These are phyloP conservation scores for Seriola dumerili DNA, from an alignment of 2,113 vertebrate genomes.

Conservation along the genomic window DNA sequence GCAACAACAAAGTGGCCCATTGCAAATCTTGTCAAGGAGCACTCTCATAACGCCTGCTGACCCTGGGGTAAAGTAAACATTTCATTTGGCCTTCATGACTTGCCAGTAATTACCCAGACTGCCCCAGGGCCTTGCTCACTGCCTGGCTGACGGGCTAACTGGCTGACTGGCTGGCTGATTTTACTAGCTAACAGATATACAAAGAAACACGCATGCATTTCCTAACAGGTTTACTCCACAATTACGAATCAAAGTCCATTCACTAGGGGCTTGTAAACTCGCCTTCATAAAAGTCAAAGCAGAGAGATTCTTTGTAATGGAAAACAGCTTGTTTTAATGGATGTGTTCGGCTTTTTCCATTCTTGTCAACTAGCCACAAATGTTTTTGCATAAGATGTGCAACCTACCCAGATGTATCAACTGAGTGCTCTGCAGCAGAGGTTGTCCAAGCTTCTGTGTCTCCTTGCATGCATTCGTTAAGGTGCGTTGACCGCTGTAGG, in stretches of 20 bases:
- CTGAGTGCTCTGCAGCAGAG: not conserved
- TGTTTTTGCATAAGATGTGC: constrained; percentile 8
- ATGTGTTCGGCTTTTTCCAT: constrained; percentile 46
- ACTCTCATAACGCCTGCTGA: constrained; percentile 71
- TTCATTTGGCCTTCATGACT: constrained; percentile 85
- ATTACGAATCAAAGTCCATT: constrained; percentile 50
- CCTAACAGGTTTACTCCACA: constrained; percentile 55
- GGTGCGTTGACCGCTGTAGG: constrained; percentile 22
- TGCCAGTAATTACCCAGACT: constrained; percentile 82
- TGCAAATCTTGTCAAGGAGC: constrained; percentile 72
- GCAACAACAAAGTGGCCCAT: constrained; percentile 73
- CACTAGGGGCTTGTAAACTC: constrained; percentile 58
- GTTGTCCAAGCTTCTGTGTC: not conserved
- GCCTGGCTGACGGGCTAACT: constrained; percentile 50
- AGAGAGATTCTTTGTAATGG: constrained; percentile 46
- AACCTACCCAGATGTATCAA: not conserved
- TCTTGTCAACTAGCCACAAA: constrained; percentile 4
- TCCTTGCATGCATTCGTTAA: constrained; percentile 17
- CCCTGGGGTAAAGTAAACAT: constrained; percentile 83
- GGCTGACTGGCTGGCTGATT: constrained; percentile 54
- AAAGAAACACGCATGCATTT: constrained; percentile 69
- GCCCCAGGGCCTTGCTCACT: constrained; percentile 73
- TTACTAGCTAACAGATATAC: constrained; percentile 73
- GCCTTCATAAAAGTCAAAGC: constrained; percentile 46
- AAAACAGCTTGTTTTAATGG: constrained; percentile 48